Percentiles rank a stretch among this genome's conserved stretches.
Conservation (phyloP, 1,140 invertebrate genomes). For the Dendroctonus valens region DNA sequence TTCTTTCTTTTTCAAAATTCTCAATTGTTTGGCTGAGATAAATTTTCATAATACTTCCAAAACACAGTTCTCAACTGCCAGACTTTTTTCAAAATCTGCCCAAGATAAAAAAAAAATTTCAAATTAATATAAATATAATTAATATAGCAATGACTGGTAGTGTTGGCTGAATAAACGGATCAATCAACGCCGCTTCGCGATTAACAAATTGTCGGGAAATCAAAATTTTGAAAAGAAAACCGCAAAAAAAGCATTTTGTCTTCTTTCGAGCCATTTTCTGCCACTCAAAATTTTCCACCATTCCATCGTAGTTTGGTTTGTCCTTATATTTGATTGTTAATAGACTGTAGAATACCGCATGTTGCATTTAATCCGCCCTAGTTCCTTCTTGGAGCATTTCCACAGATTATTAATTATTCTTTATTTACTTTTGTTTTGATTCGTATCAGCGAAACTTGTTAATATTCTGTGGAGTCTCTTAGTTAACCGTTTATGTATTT, state of each 20-base stretch:
- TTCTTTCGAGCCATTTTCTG: neutral
- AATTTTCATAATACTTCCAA: too few relatives aligned
- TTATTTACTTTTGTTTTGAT: too few relatives aligned
- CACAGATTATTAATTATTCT: too few relatives aligned
- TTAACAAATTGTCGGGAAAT: conserved; percentile 1
- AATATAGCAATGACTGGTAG: conserved; percentile 5
- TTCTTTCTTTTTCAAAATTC: too few relatives aligned
- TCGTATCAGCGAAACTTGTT: too few relatives aligned
- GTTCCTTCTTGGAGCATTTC: too few relatives aligned
- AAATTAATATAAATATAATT: too few relatives aligned
- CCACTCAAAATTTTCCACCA: conserved; percentile 20
- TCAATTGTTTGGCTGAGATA: too few relatives aligned
- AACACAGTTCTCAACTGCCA: too few relatives aligned
- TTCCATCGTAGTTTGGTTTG: conserved; percentile 31
- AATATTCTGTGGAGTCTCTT: conserved; percentile 7
- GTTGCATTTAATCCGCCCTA: conserved; percentile 20
- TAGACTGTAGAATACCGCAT: conserved; percentile 29
- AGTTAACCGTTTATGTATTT: conserved; percentile 34
- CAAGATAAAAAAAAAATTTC: too few relatives aligned
- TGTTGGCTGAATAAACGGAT: conserved; percentile 5
- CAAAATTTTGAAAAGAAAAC: too few relatives aligned
- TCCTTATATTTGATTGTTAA: conserved; percentile 30
- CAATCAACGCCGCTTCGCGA: conserved; percentile 6
- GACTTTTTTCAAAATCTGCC: too few relatives aligned
- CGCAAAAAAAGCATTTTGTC: neutral